Evolutionary conservation across 1,140 invertebrate species (phyloP), one percentile per base, ranked within the genome.

Genomic region (Caerostris darwini): DNA sequence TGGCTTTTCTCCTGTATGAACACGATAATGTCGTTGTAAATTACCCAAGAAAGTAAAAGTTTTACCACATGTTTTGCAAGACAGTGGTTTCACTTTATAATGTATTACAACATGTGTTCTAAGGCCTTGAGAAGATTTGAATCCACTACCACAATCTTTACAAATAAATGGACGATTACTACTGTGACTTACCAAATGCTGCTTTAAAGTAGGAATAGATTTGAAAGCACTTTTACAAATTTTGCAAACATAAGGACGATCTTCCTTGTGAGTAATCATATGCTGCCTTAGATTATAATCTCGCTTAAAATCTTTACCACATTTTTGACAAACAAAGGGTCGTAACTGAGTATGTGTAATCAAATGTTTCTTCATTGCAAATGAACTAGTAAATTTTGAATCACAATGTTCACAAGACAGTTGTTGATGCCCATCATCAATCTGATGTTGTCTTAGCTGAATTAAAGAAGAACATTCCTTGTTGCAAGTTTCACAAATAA

Each of bases 1-100:
- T 1, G 98, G 98, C 95, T 98, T 98, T 95, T 97, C 97, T 7
- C 98, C 98, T 0, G 99, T 99, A 96, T 99, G 98, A 14, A 97
- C 97, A 95, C 98, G 97, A 95, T 98, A 97, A 97, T 96, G 98
- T 97, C 97, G 98, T 97, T 96, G 97, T 96, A 97, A 97, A 94
- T 97, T 97, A 95, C 98, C 97, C 90, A 97, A 97, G 95, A 97
- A 97, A 95, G 97, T 97, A 95, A 98, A 98, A 69, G 97, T 97
- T 96, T 98, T 98, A 95, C 97, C 97, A 96, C 97, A 98, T 81
- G 96, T 96, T 56, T 96, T 96, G 89, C 95, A 95, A 69, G 95
- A 92, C 57, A 95, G 95, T 7, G 95, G 95, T 67, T 95, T 94
- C n/a, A 95, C 92, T 89, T 85, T 87, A 56, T 53, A 91, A 59